A percentile compares a stretch with the other conserved stretches of the same genome.
Conservation (phyloP, 2,888 invertebrate genomes). For the Apamea sordens region DNA sequence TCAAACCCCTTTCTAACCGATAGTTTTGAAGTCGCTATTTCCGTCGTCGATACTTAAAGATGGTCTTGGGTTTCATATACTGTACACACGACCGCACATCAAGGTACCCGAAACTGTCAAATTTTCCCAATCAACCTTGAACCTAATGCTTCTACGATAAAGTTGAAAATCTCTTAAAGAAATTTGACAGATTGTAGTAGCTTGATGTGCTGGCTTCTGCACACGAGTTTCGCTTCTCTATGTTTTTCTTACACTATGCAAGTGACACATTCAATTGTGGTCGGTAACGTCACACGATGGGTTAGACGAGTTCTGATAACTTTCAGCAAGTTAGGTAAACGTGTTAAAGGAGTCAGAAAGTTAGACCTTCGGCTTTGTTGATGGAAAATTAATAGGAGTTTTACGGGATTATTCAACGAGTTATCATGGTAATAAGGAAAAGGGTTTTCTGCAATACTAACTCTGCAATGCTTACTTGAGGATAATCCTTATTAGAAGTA, state of each 20-base stretch:
- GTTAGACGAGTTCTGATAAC: conserved; percentile 57
- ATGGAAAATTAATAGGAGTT: conserved; percentile 24
- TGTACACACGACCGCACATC: too few species aligned
- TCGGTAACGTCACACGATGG: conserved; percentile 52
- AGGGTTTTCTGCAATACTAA: background rate
- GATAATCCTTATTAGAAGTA: background rate
- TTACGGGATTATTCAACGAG: background rate
- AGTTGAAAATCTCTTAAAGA: too few species aligned
- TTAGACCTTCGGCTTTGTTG: conserved; percentile 35
- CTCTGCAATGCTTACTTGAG: background rate
- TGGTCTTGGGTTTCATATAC: background rate
- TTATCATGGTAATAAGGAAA: background rate
- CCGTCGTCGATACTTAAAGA: background rate
- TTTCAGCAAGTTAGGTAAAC: conserved; percentile 59
- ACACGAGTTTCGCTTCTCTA: conserved; percentile 9
- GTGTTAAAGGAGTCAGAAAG: conserved; percentile 61
- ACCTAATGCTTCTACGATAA: too few species aligned
- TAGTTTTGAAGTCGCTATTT: background rate
- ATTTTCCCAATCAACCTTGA: too few species aligned
- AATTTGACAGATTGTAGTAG: too few species aligned
- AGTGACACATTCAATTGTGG: conserved; percentile 65
- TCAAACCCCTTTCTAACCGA: background rate
- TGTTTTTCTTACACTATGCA: background rate
- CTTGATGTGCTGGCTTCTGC: too few species aligned
- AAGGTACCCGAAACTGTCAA: too few species aligned